Evolutionary conservation across 2,888 invertebrate species (phyloP).

Genomic region (Eupithecia pulchellata): DNA sequence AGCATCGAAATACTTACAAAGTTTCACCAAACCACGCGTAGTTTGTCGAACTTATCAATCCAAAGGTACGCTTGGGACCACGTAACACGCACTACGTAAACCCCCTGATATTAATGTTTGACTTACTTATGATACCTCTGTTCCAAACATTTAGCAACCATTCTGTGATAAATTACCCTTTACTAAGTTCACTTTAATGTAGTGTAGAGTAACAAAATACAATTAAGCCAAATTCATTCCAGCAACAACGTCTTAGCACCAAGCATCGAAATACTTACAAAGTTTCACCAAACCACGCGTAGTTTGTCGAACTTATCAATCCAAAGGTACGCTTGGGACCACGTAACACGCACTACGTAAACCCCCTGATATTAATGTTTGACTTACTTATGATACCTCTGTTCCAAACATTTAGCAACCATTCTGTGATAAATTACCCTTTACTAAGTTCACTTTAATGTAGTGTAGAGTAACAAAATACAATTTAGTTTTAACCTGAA

Average conservation of each 20-base stretch:
- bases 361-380: conserved; percentile 32
- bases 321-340: conserved; percentile 21
- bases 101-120: conserved; percentile 33
- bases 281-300: conserved; percentile 11
- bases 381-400: conserved; percentile 27
- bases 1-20: not conserved
- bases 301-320: conserved; percentile 30
- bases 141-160: conserved; percentile 29
- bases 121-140: conserved; percentile 27
- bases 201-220: not conserved
- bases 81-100: conserved; percentile 25
- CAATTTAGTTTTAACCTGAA: not conserved
- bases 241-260: not conserved
- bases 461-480: not conserved
- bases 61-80: conserved; percentile 20
- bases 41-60: conserved; percentile 30
- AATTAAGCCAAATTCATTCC: not conserved
- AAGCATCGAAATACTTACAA: not conserved
- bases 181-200: not conserved
- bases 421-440: conserved; percentile 31
- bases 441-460: not conserved
- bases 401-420: conserved; percentile 30
- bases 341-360: conserved; percentile 26
- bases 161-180: conserved; percentile 30
- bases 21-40: conserved; percentile 12